These are phyloP conservation scores for Rhabdophis nuchalis DNA, from an alignment of 2,797 vertebrate species.

Conservation along the genomic window DNA sequence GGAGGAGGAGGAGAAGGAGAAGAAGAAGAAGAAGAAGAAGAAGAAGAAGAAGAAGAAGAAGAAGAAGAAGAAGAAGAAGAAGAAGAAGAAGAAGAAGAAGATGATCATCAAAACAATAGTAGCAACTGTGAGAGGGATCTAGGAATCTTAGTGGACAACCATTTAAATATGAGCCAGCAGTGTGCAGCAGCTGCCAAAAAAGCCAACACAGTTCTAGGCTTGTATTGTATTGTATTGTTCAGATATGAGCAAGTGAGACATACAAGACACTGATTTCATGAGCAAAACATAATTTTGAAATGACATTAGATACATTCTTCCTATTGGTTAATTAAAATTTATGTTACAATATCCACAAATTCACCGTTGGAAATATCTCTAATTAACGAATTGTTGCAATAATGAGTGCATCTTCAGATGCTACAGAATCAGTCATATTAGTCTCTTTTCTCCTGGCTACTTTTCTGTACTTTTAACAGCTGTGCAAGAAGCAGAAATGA, in stretches of 20 bases:
- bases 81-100: too few relatives aligned
- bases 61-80: too few relatives aligned
- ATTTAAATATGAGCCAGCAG: too few relatives aligned
- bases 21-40: too few relatives aligned
- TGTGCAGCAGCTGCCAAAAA: too few relatives aligned
- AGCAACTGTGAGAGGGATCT: too few relatives aligned
- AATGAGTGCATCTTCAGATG: background rate
- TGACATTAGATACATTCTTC: background rate
- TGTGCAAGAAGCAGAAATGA: background rate
- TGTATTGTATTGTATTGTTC: too few relatives aligned
- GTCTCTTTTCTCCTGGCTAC: too few relatives aligned
- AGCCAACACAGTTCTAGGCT: too few relatives aligned
- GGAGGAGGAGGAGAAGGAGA: background rate
- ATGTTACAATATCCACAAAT: background rate
- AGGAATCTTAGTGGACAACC: too few relatives aligned
- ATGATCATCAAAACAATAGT: too few relatives aligned
- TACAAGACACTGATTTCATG: background rate
- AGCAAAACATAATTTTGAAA: background rate
- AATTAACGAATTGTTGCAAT: background rate
- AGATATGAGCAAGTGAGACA: background rate
- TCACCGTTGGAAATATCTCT: background rate
- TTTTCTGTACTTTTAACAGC: background rate
- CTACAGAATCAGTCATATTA: background rate
- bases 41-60: background rate
- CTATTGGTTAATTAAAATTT: background rate